These are phyloP conservation scores for Chrysomallon squamiferum DNA, from an alignment of 1,140 invertebrate species.

Conservation along the genomic window DNA sequence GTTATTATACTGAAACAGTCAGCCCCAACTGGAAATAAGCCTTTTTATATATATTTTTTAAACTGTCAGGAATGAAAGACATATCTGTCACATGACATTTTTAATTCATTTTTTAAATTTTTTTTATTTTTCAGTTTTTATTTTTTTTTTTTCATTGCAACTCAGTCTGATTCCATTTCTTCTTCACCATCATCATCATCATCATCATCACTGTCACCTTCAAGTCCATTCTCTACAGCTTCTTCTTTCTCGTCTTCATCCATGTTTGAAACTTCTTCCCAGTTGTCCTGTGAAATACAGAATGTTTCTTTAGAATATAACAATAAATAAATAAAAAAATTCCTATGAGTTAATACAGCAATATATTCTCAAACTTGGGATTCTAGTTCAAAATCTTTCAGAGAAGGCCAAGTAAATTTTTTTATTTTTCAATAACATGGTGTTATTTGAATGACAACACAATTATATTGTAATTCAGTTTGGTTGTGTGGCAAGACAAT, in stretches of 20 bases:
- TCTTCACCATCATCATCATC: slow-evolving; percentile 10
- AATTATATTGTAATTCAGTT: background rate
- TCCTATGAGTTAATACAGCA: background rate
- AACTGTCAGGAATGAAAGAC: too few species aligned
- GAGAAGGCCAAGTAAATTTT: background rate
- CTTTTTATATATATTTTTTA: too few species aligned
- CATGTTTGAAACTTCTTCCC: slow-evolving; percentile 29
- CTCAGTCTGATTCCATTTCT: slow-evolving; percentile 9
- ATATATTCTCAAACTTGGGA: too few species aligned
- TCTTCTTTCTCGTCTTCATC: slow-evolving; percentile 7
- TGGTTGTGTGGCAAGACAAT: background rate
- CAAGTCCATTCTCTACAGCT: background rate
- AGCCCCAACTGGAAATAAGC: too few species aligned
- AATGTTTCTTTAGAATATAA: background rate
- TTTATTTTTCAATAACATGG: background rate
- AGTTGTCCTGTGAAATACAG: slow-evolving; percentile 19
- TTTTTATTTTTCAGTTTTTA: too few species aligned
- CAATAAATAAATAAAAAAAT: background rate
- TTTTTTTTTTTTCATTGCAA: background rate
- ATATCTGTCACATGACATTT: too few species aligned
- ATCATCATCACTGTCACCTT: background rate
- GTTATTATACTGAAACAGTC: too few species aligned
- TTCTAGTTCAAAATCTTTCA: background rate
- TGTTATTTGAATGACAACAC: too few species aligned
- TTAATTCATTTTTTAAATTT: too few species aligned